Base-by-base conservation (phyloP, 2,113 vertebrate genomes). In the Rhynchomys soricoides region DNA sequence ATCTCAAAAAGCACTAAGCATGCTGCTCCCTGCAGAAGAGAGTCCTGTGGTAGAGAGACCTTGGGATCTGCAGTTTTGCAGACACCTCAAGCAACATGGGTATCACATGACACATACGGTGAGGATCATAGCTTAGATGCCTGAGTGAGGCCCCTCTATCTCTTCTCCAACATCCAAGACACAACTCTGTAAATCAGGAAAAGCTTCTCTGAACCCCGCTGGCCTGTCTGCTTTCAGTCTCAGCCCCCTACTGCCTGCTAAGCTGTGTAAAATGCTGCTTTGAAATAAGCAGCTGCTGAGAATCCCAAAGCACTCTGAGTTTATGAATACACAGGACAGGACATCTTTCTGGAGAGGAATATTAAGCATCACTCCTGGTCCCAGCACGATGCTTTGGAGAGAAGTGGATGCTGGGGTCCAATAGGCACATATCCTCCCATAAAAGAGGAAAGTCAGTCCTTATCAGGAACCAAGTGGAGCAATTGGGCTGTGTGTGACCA, bases 281-380 rank as follows among this genome's bases (percentile, higher is more conserved):
- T 96, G 81, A 95, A 97, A 94, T 90, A 82, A 86, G n/a, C 94
- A 81, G 71, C 86, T 78, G 95, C 66, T 91, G 93, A 94, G 93
- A 95, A 97, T 94, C 96, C 64, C 90, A 92, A 94, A 92, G 95
- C 37, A 86, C 95, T 97, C 96, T 91, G 96, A 90, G 96, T 98
- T 95, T 96, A 97, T 98, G 97, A 98, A 82, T 89, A 97, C 31
- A 57, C 93, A 66, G 97, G 96, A 59, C 22, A 11, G 96, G 96
- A 50, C 31, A 12, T 97, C 96, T 95, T 98, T 83, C 17, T 79
- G 26, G 93, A 59, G 90, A 97, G 95, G 97, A 98, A 97, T 97
- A 95, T 97, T 95, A 97, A 98, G 89, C 93, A 55, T 92, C n/a
- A 21, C 82, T 62, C 52, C 95, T 4, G 66, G 95, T 91, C 95